phyloP scores from a whole-genome alignment of 2,888 invertebrate genomes.

The Ormyrus thymus region DNA sequence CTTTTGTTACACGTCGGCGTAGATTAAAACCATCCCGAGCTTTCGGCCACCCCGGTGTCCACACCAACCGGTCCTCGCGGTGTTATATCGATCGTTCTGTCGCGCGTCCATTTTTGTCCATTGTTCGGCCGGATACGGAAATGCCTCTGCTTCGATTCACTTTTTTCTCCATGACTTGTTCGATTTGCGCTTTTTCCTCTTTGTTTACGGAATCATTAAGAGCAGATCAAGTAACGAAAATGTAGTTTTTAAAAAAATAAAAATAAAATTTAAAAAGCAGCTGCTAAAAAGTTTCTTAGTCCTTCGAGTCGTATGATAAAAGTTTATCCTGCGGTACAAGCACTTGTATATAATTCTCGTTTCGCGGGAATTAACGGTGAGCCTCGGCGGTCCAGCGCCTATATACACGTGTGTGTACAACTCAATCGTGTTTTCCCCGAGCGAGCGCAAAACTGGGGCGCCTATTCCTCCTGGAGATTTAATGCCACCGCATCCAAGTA shows the following conservation, averaged over 20 bases:
- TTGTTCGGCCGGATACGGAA: not conserved
- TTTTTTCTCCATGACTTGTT: not conserved
- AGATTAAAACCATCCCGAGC: not conserved
- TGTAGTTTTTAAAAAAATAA: no score
- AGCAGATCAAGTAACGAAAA: no score
- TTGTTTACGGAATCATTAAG: no score
- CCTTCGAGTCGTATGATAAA: no score
- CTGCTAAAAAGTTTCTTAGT: no score
- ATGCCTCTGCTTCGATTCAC: conserved; percentile 7
- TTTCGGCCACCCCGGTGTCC: not conserved
- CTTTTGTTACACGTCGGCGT: no score
- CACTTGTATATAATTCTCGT: no score
- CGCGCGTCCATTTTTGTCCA: conserved; percentile 12
- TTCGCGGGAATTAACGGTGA: no score
- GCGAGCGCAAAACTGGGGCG: conserved; percentile 10
- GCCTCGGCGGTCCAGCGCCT: no score
- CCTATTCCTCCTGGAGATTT: conserved; percentile 35
- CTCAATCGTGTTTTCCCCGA: conserved; percentile 12
- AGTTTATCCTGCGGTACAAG: no score
- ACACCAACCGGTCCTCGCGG: not conserved
- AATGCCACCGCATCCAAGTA: not conserved
- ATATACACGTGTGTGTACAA: not conserved
- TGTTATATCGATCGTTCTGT: conserved; percentile 22
- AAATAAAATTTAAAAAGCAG: no score
- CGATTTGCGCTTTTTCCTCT: no score